Evolutionary conservation across 2,113 vertebrate species (phyloP).

Genomic region (Ceuthmochares aereus): DNA sequence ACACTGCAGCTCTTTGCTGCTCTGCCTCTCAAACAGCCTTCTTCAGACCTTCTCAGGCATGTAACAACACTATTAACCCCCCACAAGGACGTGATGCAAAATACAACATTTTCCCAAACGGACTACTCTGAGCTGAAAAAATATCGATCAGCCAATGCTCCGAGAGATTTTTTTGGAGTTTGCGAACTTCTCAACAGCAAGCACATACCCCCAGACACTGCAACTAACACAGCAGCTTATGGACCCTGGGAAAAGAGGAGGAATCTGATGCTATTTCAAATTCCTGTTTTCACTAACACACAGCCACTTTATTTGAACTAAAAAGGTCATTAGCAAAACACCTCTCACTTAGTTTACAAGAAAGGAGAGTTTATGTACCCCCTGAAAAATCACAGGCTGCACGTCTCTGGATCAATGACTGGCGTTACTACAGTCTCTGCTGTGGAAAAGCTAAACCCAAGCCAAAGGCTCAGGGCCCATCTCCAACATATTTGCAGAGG

Average conservation of each 20-base stretch:
- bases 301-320: neutral
- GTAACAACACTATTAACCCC: neutral
- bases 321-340: conserved; percentile 61
- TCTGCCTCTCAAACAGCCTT: neutral
- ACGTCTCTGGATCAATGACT: conserved; percentile 70
- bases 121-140: neutral
- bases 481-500: conserved; percentile 76
- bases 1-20: neutral
- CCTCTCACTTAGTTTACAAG: conserved; percentile 36
- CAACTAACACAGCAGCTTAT: neutral
- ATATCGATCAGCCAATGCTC: neutral
- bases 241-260: neutral
- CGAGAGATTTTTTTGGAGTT: neutral
- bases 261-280: neutral
- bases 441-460: conserved; percentile 71
- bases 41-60: neutral
- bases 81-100: neutral
- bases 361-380: conserved; percentile 62
- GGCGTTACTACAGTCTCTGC: conserved; percentile 50
- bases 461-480: conserved; percentile 74
- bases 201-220: neutral
- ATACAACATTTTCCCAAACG: neutral
- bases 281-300: neutral
- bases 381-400: conserved; percentile 36
- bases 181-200: neutral